Evolutionary conservation across 2,113 vertebrate species (phyloP).

Genomic region (Thalassoma bifasciatum): DNA sequence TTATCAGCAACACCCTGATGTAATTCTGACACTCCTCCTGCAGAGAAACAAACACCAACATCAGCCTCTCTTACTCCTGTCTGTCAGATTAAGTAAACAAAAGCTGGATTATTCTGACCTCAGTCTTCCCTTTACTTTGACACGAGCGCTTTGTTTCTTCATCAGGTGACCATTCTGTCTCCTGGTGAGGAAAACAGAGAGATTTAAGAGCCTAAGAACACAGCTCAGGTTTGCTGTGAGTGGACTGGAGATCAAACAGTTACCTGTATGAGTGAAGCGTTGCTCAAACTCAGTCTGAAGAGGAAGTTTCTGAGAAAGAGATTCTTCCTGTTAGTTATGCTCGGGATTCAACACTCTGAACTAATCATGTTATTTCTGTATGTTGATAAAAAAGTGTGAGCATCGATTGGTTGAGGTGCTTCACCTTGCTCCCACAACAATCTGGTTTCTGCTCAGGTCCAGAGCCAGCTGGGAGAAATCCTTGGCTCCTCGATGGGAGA

Average conservation of each 20-base stretch:
- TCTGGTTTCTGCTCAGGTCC: constrained; percentile 93
- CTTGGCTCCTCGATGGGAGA: constrained; percentile 89
- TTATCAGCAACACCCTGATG: constrained; percentile 91
- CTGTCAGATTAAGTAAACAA: too few relatives aligned
- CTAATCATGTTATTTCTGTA: too few relatives aligned
- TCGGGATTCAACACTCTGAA: too few relatives aligned
- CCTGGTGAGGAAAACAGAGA: constrained; percentile 76
- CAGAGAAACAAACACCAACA: constrained; percentile 6
- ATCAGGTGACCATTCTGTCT: constrained; percentile 91
- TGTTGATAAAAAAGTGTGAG: background rate
- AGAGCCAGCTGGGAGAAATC: constrained; percentile 95
- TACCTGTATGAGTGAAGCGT: constrained; percentile 95
- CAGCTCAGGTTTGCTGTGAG: too few relatives aligned
- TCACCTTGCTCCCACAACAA: constrained; percentile 97
- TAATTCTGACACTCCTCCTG: constrained; percentile 99
- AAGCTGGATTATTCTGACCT: constrained; percentile 80
- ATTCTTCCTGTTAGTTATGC: background rate
- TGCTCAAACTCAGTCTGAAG: constrained; percentile 93
- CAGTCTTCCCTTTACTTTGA: constrained; percentile 96
- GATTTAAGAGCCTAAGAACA: too few relatives aligned
- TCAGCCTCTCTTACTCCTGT: background rate
- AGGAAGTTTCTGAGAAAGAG: constrained; percentile 90
- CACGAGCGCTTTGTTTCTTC: constrained; percentile 92
- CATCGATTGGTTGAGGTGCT: background rate
- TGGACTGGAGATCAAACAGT: background rate